Evolutionary conservation across 2,888 invertebrate species (phyloP), one percentile per base, ranked within the genome.

Genomic region (Alentia gelatinosa): DNA sequence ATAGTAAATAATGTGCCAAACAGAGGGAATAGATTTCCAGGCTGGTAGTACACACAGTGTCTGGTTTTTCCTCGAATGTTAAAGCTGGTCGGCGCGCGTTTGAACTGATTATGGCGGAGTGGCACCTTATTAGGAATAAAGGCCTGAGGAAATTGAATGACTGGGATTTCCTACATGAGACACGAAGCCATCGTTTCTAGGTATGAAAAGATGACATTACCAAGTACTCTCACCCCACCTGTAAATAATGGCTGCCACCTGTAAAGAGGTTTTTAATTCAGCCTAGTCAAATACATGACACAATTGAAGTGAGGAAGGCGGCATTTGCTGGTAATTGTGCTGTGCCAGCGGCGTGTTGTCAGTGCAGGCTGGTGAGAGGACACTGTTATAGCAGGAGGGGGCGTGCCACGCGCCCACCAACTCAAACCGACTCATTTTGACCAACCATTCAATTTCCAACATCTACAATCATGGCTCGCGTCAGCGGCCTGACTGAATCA

Each of bases 401-500:
- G n/a, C 37, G 26, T 37, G 86, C 7, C 86, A 47, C 26, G 5
- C 42, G 42, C 35, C 35, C 79, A 39, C 79, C 39, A 23, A 35
- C 35, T 86, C 86, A 26, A n/a, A 42, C 86, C 30, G 47, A 42
- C 37, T 37, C 79, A 86, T 47, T 86, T 23, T 23, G 86, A 47
- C 86, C 86, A 86, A 86, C 86, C 86, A 47, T 86, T 47, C 86
- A 86, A 86, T 86, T 47, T 86, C 47, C 86, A 86, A 19, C 15
- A 47, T 86, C 86, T 50, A 86, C 86, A 86, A 86, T 86, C 86
- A 86, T 86, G 42, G 86, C 86, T 26, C 7, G 19, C 40, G 33
- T n/a, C 42, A 33, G 86, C 39, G 37, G 5, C 1, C 47, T 30
- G 86, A 86, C 86, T 86, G 86, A 86, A 86, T 86, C 86, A 86